These are phyloP conservation scores for Enteromius paludinosus DNA, from an alignment of 2,797 vertebrate genomes.

Conservation along the genomic window DNA sequence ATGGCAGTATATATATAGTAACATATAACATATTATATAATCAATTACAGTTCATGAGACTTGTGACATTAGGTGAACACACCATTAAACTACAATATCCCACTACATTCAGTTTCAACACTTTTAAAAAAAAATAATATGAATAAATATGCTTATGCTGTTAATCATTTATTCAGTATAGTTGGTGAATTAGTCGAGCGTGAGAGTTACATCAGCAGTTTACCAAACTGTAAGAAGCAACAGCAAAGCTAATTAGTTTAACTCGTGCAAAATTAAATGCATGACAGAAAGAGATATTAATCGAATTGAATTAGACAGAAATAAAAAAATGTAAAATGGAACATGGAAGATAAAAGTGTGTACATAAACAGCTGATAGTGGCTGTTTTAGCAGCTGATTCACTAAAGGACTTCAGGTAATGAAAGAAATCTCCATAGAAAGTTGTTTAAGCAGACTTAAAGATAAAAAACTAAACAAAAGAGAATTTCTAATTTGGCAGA, in stretches of 20 bases:
- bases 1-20: not conserved
- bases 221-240: not conserved
- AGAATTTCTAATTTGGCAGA: not conserved
- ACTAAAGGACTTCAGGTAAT: not conserved
- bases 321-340: constrained; percentile 22
- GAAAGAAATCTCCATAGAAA: not conserved
- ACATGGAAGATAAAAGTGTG: constrained; percentile 14
- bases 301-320: not conserved
- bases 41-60: not conserved
- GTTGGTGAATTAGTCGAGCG: not conserved
- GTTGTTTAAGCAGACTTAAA: not conserved
- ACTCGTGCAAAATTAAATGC: not conserved
- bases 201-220: not conserved
- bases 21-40: not conserved
- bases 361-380: not conserved
- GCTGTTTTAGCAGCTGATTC: not conserved
- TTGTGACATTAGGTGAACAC: not conserved
- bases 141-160: not conserved
- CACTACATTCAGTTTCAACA: not conserved
- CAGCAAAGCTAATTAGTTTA: constrained; percentile 15
- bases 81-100: not conserved
- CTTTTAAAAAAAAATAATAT: not conserved
- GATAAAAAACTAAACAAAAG: not conserved
- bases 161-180: not conserved
- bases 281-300: constrained; percentile 19